Conservation (phyloP, 2,113 vertebrate species). For the Telmatochromis sp. region DNA sequence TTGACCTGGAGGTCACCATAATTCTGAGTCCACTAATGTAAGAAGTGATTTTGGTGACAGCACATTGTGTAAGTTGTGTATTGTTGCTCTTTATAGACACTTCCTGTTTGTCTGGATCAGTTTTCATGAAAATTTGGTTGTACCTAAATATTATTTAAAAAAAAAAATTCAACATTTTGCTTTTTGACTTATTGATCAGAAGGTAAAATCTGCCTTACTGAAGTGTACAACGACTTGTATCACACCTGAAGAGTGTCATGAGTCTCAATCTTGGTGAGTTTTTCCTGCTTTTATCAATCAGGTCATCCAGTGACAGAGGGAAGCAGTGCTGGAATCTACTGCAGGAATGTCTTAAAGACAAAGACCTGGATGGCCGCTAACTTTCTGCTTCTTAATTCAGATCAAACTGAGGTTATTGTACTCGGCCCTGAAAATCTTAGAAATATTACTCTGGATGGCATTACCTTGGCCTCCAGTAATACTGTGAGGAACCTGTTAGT, state of each 20-base stretch:
- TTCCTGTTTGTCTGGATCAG: background rate
- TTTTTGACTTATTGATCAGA: background rate
- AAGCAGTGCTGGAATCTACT: background rate
- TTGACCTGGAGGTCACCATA: background rate
- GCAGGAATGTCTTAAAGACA: background rate
- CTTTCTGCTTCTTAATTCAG: rapidly evolving
- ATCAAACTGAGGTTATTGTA: rapidly evolving
- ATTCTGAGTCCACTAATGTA: background rate
- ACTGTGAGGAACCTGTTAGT: background rate
- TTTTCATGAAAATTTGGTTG: background rate
- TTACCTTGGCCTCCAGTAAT: background rate
- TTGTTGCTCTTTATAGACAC: background rate
- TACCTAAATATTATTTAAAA: background rate
- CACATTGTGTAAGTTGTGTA: background rate
- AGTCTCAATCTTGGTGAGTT: background rate
- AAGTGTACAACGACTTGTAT: background rate
- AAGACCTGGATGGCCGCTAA: rapidly evolving
- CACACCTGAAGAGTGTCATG: background rate
- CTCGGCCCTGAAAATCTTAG: rapidly evolving
- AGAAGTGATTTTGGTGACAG: background rate
- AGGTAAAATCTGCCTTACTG: background rate
- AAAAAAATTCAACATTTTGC: background rate
- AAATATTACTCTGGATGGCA: background rate
- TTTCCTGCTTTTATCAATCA: background rate
- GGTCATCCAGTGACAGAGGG: background rate